Conservation (phyloP, 2,797 vertebrate genomes). For the Meriones psammophilus region DNA sequence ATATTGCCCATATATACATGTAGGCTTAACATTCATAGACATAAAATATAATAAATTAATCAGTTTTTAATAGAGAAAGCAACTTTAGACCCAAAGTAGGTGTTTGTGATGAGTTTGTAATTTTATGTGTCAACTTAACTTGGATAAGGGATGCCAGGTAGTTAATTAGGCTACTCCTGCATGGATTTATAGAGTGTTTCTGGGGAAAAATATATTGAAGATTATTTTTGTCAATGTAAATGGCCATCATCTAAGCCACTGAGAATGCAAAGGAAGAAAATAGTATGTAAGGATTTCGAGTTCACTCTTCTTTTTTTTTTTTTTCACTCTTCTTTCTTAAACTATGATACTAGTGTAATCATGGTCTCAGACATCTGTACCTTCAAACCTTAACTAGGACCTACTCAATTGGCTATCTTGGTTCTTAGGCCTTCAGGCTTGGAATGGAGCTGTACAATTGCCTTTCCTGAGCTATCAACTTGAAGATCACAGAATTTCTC, state of each 20-base stretch:
- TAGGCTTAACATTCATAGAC: background rate
- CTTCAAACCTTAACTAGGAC: background rate
- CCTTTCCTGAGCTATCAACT: background rate
- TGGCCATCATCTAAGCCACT: background rate
- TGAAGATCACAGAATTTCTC: background rate
- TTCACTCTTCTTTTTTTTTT: background rate
- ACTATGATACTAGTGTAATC: background rate
- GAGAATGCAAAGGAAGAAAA: background rate
- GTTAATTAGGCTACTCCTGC: background rate
- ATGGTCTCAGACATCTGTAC: background rate
- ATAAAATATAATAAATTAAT: background rate
- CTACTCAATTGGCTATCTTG: background rate
- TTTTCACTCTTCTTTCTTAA: background rate
- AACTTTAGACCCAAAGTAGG: background rate
- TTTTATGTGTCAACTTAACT: background rate
- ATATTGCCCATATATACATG: background rate
- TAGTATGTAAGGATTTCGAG: background rate
- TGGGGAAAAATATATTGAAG: background rate
- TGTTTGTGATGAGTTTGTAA: background rate
- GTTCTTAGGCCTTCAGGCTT: background rate
- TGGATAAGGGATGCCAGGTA: background rate
- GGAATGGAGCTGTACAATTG: background rate
- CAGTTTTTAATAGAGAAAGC: background rate
- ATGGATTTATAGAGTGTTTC: background rate
- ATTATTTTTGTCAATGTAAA: background rate